Base-by-base conservation (phyloP, 2,113 vertebrate genomes). In the Ursus arctos region DNA sequence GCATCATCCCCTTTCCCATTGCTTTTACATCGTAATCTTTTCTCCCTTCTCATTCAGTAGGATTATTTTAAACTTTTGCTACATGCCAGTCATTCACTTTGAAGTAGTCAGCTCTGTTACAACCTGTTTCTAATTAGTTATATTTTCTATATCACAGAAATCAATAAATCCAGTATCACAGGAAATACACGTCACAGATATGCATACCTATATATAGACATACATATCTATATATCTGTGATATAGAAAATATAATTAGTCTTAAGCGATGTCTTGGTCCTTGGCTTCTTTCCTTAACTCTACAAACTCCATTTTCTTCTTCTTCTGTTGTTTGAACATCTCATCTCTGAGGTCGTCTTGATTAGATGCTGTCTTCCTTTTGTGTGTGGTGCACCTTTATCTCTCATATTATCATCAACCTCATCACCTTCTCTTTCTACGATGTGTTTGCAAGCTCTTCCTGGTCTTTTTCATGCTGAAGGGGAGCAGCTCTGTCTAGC, bases 31-130 rank as follows among this genome's bases (percentile, higher is more conserved):
- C 10, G n/a, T 79, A 36, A 79, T 63, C 57, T 31, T 53, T 51
- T 76, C 47, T 26, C 0, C 24, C 12, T 76, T 7, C 1, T 11
- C 26, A 47, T 76, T 69, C 19, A 43, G 53, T 83, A 8, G 33
- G 33, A 87, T 83, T 84, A 79, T 79, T 93, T 97, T 31, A 82
- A 76, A 51, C 18, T 10, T 77, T 79, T 74, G 33, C 19, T 82
- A 7, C 7, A 18, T 79, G 12, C 13, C 53, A 22, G 1, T 14
- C 74, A 84, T 80, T 88, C 19, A 57, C 28, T 80, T 76, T 55
- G 49, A 88, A 53, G 19, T 21, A 40, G 22, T n/a, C 21, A 22
- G 57, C 16, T 51, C 11, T 67, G 26, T 53, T 26, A 5, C 11
- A 28, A 22, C 71, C 67, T 86, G 18, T 36, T 88, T 67, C 59